Percentiles rank a stretch among this genome's conserved stretches.
Conservation (phyloP, 2,797 vertebrate genomes). For the Trachurus trachurus region DNA sequence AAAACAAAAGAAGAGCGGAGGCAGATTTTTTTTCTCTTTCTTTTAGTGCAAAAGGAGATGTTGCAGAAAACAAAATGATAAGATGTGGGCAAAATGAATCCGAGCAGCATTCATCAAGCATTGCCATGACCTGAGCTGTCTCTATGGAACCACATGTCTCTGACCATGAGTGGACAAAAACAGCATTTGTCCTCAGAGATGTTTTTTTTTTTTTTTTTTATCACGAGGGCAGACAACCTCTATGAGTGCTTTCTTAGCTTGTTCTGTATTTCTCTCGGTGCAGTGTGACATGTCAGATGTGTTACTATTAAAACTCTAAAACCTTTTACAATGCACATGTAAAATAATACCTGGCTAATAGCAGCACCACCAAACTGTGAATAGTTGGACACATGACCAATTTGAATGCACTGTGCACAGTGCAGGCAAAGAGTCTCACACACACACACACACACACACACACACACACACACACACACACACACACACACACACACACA, state of each 20-base stretch:
- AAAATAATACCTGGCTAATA: conserved; percentile 8
- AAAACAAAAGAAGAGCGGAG: not conserved
- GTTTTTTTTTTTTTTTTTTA: too few species aligned
- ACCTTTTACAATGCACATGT: conserved; percentile 1
- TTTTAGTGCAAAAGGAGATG: conserved; percentile 16
- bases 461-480: conserved; percentile 56
- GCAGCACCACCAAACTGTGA: conserved; percentile 29
- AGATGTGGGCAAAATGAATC: conserved; percentile 57
- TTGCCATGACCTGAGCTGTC: conserved; percentile 24
- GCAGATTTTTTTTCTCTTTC: conserved; percentile 2
- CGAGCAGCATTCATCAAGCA: conserved; percentile 61
- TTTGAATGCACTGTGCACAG: conserved; percentile 42
- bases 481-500: conserved; percentile 54
- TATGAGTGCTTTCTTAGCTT: not conserved
- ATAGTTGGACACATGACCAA: conserved; percentile 4
- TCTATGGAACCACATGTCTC: not conserved
- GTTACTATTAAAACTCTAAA: not conserved
- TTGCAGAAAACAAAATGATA: conserved; percentile 33
- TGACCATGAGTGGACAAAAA: not conserved
- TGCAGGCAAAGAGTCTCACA: conserved; percentile 28
- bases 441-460: conserved; percentile 51
- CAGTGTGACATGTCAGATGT: not conserved
- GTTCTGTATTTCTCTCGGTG: conserved; percentile 6
- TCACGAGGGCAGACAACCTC: not conserved
- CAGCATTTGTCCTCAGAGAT: conserved; percentile 17